phyloP scores from a whole-genome alignment of 2,888 invertebrate genomes.

The Pteria penguin region DNA sequence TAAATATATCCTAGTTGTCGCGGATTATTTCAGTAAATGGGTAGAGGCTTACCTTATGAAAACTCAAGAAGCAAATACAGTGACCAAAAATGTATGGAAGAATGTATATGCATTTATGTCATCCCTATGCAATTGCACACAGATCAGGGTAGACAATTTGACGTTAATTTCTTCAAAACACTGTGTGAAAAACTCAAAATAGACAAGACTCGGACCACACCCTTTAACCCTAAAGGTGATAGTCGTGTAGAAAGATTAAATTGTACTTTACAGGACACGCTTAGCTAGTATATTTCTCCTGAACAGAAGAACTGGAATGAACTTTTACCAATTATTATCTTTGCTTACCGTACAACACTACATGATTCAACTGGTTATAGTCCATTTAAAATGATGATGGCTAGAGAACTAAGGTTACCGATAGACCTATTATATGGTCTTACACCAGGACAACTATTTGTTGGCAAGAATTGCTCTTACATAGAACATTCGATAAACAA shows the following conservation, averaged over 20 bases:
- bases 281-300: not conserved
- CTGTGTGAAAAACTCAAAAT: not conserved
- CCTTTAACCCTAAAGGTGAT: constrained; percentile 1
- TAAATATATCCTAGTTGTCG: not conserved
- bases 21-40: not conserved
- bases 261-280: not conserved
- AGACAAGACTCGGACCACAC: not conserved
- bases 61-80: not conserved
- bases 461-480: too few species aligned
- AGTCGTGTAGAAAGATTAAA: constrained; percentile 1
- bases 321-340: not conserved
- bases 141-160: not conserved
- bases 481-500: too few species aligned
- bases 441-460: too few species aligned
- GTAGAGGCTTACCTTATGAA: not conserved
- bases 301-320: constrained; percentile 9
- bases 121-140: not conserved
- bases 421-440: not conserved
- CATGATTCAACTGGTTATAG: not conserved
- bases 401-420: not conserved
- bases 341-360: not conserved
- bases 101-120: not conserved
- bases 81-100: not conserved
- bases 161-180: not conserved
- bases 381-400: not conserved